A percentile compares a stretch with the other conserved stretches of the same genome.
Evolutionary conservation across 2,113 vertebrate species (phyloP).

Genomic region (Antennarius striatus): DNA sequence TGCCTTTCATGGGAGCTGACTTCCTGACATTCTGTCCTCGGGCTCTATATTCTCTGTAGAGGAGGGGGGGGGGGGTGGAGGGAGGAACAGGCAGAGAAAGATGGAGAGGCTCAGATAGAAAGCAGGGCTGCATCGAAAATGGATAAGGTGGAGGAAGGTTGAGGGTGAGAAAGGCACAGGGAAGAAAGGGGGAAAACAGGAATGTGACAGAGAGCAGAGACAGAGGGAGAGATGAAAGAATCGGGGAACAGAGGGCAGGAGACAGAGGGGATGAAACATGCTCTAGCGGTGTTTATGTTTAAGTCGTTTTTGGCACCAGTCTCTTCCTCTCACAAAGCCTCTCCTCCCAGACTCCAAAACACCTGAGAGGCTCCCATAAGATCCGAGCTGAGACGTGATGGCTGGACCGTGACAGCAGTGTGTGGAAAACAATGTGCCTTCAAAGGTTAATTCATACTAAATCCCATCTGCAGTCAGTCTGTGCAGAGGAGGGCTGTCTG

Average conservation of each 20-base stretch:
- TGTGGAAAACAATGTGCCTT: neutral
- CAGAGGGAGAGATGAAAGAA: slow-evolving; percentile 25
- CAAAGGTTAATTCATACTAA: too few species aligned
- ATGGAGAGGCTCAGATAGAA: slow-evolving; percentile 39
- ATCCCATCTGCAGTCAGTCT: too few species aligned
- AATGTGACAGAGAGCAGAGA: slow-evolving; percentile 25
- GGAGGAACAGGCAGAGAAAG: slow-evolving; percentile 18
- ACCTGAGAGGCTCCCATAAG: slow-evolving; percentile 52
- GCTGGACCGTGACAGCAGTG: slow-evolving; percentile 34
- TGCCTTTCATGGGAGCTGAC: slow-evolving; percentile 81
- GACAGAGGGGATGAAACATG: slow-evolving; percentile 59
- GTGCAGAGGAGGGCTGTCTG: neutral
- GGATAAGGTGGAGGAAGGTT: slow-evolving; percentile 3
- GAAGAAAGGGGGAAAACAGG: slow-evolving; percentile 19
- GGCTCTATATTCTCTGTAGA: slow-evolving; percentile 56
- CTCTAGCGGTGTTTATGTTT: slow-evolving; percentile 67
- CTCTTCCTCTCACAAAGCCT: slow-evolving; percentile 52
- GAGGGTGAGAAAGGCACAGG: slow-evolving; percentile 12
- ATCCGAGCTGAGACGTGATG: slow-evolving; percentile 21
- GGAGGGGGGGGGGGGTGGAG: slow-evolving; percentile 8
- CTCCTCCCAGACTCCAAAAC: slow-evolving; percentile 40
- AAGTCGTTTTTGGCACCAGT: slow-evolving; percentile 47
- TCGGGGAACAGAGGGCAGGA: slow-evolving; percentile 41
- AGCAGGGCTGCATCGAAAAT: slow-evolving; percentile 22
- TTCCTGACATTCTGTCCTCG: slow-evolving; percentile 65